Evolutionary conservation across 53 echinoderm and acorn worm genomes (phyloP), one percentile per base, ranked within the genome.

Genomic region (Temnopleurus reevesii): DNA sequence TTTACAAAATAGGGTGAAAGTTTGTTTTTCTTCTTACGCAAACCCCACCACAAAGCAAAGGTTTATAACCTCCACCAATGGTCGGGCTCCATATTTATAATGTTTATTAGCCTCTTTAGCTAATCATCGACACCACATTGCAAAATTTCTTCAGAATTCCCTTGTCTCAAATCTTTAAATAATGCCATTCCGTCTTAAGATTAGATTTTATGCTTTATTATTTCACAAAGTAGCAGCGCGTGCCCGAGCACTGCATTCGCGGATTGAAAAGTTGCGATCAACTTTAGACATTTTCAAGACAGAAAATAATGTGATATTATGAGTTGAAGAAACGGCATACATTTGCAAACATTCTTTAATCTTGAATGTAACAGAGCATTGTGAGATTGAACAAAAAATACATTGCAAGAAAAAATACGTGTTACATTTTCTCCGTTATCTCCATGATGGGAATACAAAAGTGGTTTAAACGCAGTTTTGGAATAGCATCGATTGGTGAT

Each of bases 11-110:
- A n/a, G n/a, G n/a, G n/a, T n/a, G n/a, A n/a, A 41, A 41, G 43
- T 71, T 71, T 71, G 34, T 63, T 63, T 63, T 63, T 63, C 34
- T 71, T 71, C 71, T 38, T 71, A 31, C 26, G 34, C 26, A 17
- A 3, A 0, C 57, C 31, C 33, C 12, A 30, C n/a, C n/a, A 31
- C 63, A 61, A 61, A 61, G 31, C 17, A 41, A 38, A 43, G 41
- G 38, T 71, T 71, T 71, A 71, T 71, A 71, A 71, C 71, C 71
- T 71, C 21, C 41, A 8, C 8, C 0, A 71, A 38, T 71, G 41
- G 35, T 60, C 41, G 21, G n/a, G n/a, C 41, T 41, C 71, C 31
- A 71, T 23, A 71, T 71, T 71, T 56, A 21, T 21, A 41, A 63
- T 21, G 23, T 38, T 71, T 71, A 71, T 71, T 71, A 19, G 19